phyloP scores from a whole-genome alignment of 1,140 invertebrate genomes.

The Drosophila sproati region DNA sequence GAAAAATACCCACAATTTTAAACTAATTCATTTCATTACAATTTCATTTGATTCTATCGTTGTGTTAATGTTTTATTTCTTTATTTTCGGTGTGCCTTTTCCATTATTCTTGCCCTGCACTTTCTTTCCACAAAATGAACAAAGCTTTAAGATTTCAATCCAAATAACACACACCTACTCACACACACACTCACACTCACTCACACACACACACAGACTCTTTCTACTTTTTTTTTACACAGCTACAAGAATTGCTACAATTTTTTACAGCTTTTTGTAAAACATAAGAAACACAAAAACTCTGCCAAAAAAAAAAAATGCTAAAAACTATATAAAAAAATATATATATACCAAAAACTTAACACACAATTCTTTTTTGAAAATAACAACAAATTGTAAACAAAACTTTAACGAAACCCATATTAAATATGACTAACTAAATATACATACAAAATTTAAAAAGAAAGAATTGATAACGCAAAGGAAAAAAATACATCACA shows the following conservation, averaged over 20 bases:
- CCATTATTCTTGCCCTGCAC: slow-evolving; percentile 4
- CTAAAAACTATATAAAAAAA: slow-evolving; percentile 6
- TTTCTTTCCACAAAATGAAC: slow-evolving; percentile 5
- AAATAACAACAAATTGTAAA: slow-evolving; percentile 72
- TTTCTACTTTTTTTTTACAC: slow-evolving; percentile 10
- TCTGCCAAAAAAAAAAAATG: slow-evolving; percentile 51
- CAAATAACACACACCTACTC: no score
- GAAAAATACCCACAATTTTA: slow-evolving; percentile 27
- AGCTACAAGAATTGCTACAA: slow-evolving; percentile 11
- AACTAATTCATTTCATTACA: slow-evolving; percentile 1
- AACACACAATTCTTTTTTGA: slow-evolving; percentile 49
- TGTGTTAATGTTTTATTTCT: background rate
- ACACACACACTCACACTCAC: no score
- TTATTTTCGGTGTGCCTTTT: background rate
- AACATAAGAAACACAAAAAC: slow-evolving; percentile 44
- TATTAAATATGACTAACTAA: slow-evolving; percentile 47
- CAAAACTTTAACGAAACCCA: slow-evolving; percentile 28
- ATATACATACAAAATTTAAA: slow-evolving; percentile 46
- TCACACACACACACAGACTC: background rate
- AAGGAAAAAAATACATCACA: slow-evolving; percentile 25
- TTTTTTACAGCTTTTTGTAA: slow-evolving; percentile 25
- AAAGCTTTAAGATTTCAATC: slow-evolving; percentile 50
- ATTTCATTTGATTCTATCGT: background rate
- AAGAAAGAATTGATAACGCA: slow-evolving; percentile 19
- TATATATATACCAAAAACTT: slow-evolving; percentile 1